Evolutionary conservation across 35 echinoderm and acorn worm species (phyloP), one percentile per base, ranked within the genome.

Genomic region (Acanthaster planci): DNA sequence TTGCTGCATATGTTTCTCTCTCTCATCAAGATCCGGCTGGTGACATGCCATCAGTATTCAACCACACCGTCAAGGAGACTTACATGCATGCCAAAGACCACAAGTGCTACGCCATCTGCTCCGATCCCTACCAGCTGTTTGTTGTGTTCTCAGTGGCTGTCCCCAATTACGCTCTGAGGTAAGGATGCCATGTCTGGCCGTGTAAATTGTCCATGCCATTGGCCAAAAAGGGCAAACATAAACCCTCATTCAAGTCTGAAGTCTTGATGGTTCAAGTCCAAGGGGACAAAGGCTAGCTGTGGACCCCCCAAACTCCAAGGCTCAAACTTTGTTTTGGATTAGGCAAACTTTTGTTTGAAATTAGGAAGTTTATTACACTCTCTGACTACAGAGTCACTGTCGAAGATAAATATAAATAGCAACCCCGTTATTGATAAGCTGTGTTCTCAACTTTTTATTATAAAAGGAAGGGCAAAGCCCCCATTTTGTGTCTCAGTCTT

Each of bases 161-260:
- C 18, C 96, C 96, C 17, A 88, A 93, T 42, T 93, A 94, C 84
- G 96, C 96, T 4, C 76, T 94, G 50, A 99, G 95, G 96, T 99
- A 80, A 59, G 84, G 56, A 5, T 59, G 56, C 34, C 30, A 35
- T 34, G 26, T 72, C 34, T 72, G 2, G 18, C 30, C 1, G 64
- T 31, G 0, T 72, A 4, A n/a, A 47, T 47, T 47, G 42, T 12
- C n/a, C n/a, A n/a, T n/a, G n/a, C n/a, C n/a, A n/a, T n/a, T n/a
- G n/a, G n/a, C n/a, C n/a, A n/a, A n/a, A n/a, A n/a, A n/a, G n/a
- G n/a, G n/a, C n/a, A n/a, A n/a, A n/a, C n/a, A n/a, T n/a, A n/a
- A n/a, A n/a, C n/a, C n/a, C n/a, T n/a, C n/a, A n/a, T n/a, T n/a
- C n/a, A n/a, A n/a, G n/a, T n/a, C n/a, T n/a, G n/a, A n/a, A n/a